Conservation (phyloP, 2,888 invertebrate species). For the Leistus spinibarbis region DNA sequence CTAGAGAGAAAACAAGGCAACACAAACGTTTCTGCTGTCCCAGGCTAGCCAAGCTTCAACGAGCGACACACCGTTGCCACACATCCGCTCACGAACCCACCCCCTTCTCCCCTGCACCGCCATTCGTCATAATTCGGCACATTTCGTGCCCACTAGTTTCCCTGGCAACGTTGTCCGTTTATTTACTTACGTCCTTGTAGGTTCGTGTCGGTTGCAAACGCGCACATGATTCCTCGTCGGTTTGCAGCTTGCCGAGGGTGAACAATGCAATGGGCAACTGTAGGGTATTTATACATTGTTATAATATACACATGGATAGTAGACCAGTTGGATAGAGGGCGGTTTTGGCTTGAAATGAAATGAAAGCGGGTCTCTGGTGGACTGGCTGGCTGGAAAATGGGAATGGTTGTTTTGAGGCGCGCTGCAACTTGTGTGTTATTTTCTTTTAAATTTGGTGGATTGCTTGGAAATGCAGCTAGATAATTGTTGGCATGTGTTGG, state of each 20-base stretch:
- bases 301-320: conserved; percentile 35
- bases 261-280: conserved; percentile 2
- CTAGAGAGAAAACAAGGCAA: background rate
- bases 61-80: conserved; percentile 13
- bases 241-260: background rate
- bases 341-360: conserved; percentile 18
- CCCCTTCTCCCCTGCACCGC: background rate
- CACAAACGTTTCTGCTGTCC: background rate
- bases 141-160: background rate
- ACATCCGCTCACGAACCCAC: conserved; percentile 17
- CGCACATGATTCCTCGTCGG: conserved; percentile 23
- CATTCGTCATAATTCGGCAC: background rate
- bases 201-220: conserved; percentile 40
- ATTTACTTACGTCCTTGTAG: conserved; percentile 44
- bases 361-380: conserved; percentile 5
- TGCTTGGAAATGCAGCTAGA: no score
- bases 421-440: no score
- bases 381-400: conserved; percentile 22
- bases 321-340: conserved; percentile 2
- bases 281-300: conserved; percentile 37
- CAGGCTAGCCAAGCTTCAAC: background rate
- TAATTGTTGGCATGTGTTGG: no score
- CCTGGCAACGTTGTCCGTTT: conserved; percentile 42
- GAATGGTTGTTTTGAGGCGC: no score
- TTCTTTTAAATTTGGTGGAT: no score